Base-by-base conservation (phyloP, 2,888 invertebrate genomes). In the Pristionchus entomophagus region DNA sequence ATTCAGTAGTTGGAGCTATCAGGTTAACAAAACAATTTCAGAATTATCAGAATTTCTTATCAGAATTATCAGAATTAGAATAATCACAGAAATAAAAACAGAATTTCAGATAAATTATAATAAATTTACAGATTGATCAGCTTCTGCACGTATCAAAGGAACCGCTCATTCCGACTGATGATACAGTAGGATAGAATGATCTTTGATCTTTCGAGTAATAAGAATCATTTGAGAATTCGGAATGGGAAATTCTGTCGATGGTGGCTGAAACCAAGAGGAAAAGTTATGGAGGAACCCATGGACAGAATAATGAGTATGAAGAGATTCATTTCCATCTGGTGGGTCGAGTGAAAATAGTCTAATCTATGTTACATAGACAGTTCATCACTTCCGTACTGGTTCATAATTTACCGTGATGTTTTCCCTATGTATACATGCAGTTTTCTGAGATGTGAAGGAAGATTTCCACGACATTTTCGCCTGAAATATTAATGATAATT, bases 1-100 rank as follows among this genome's bases (percentile, higher is more conserved):
- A 84, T 91, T 91, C 53, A 90, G 91, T 6, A 90, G 90, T 0
- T 91, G 91, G 91, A 89, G 89, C 41, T 91, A 91, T 85, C 89
- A 89, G 85, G 73, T 73, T 32, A n/a, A 19, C 3, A 14, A 56
- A 26, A 1, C 10, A 26, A 4, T 59, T 59, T 59, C 29, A 26
- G 26, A 56, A 56, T 12, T 4, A 53, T 53, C 4, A 53, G 22
- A 53, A 53, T 53, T 3, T 53, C 19, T 53, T 19, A 53, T 19
- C 14, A 53, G 3, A 53, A 19, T 51, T 51, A 14, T 10, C 51
- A 3, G 10, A 51, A 51, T 51, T 3, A 14, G n/a, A n/a, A n/a
- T n/a, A n/a, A n/a, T n/a, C n/a, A n/a, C n/a, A n/a, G n/a, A n/a
- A n/a, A n/a, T n/a, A n/a, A n/a, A 45, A 14, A 45, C 14, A 14